Evolutionary conservation across 2,888 invertebrate genomes (phyloP), one percentile per base, ranked within the genome.

Genomic region (Amphiduros pacificus): DNA sequence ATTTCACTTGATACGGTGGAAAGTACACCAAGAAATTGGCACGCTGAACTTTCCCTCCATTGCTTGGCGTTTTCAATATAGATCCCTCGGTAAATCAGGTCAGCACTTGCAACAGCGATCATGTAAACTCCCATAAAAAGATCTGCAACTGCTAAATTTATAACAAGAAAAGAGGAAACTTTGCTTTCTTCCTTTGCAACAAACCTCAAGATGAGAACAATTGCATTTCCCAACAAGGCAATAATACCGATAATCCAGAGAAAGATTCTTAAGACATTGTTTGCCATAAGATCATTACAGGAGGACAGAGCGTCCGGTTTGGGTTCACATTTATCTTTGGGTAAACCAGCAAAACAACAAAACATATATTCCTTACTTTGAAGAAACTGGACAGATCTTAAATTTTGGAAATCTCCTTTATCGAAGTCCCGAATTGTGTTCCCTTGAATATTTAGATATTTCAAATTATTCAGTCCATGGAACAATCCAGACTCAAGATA

Each of bases 41-140:
- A 55, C 5, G 41, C 17, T 28, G 32, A 36, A 41, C 41, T 41
- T 22, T 27, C 26, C 1, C 40, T 55, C 55, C 55, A 55, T 6
- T 9, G 6, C 9, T 55, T 27, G 26, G 55, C 55, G 41, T 26
- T 41, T 27, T 55, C 55, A 20, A 55, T 55, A 22, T 55, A 55
- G 41, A 55, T 41, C 14, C 55, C 55, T 28, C 55, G 36, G 27
- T 40, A 55, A 41, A 24, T 41, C 2, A 41, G 40, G 28, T 55
- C 74, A 0, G 71, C 72, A 6, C 55, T 44, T 1, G 72, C 72
- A n/a, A 74, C 61, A 5, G 68, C 69, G 14, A 66, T 20, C 51
- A 73, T 57, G 53, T 73, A 73, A 1, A 73, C 22, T 1, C 73
- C 73, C 73, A 73, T 73, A 5, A 70, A 28, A 6, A 70, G 66